Evolutionary conservation across 2,888 invertebrate genomes (phyloP), one percentile per base, ranked within the genome.

Genomic region (Zygogramma bicolorata): DNA sequence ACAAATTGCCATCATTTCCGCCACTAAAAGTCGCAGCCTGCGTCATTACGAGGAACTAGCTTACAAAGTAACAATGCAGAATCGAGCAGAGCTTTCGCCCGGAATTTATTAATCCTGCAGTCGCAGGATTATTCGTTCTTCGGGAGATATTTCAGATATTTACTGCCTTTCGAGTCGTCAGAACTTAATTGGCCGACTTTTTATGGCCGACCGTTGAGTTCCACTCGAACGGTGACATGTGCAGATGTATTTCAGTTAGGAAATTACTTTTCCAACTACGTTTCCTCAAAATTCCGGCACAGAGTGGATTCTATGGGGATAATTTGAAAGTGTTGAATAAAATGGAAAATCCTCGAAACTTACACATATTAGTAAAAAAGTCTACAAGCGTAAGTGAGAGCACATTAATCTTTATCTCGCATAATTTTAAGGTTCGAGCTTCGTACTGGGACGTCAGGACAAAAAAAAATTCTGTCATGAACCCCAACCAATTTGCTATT

Each of bases 41-140:
- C 58, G 62, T 71, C 58, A 71, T 66, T 61, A 57, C 66, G 57
- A 18, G 53, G 61, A 61, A 71, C 71, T 71, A 71, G 57, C 49
- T 67, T 57, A 67, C 57, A 67, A 67, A 58, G 71, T 71, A 62
- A 62, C 66, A 71, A 71, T 71, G 58, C 62, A 71, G 61, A 67
- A 70, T 66, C 62, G 71, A 62, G 67, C 71, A 57, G 66, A 71
- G 71, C 71, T 71, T 67, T 61, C 42, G 67, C 67, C 46, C 38
- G 67, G 71, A 71, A 71, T 71, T 71, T 71, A 71, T 71, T 71
- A 71, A 71, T 71, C 67, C 71, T 67, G 71, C 49, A 70, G 57
- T 70, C 60, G 66, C 53, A 49, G 67, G 57, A 71, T 71, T 71
- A 71, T 71, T 71, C 57, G 67, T 67, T 71, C 71, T 67, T 71